Conservation (phyloP, 2,797 vertebrate species). For the Notolepis coatsorum region DNA sequence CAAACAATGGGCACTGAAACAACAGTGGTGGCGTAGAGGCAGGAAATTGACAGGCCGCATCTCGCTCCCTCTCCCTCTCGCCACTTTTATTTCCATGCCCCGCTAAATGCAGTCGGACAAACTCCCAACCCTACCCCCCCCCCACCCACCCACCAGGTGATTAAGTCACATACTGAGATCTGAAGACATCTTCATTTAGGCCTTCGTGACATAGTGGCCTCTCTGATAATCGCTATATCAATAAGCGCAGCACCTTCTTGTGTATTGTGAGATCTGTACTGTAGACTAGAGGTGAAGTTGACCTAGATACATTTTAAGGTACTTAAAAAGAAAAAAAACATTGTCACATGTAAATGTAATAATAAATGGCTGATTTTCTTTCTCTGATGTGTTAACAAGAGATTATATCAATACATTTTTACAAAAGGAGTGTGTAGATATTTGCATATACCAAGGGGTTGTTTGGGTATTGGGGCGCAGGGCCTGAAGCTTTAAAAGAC, state of each 20-base stretch:
- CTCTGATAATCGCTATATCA: constrained; percentile 58
- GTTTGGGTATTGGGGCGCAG: constrained; percentile 33
- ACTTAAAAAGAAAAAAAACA: constrained; percentile 43
- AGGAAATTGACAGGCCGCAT: constrained; percentile 27
- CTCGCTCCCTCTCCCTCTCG: too few relatives aligned
- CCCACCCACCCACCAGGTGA: too few relatives aligned
- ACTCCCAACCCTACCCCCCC: constrained; percentile 41
- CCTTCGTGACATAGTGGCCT: constrained; percentile 68
- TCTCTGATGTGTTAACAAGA: constrained; percentile 62
- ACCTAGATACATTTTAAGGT: constrained; percentile 72
- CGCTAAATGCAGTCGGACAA: constrained; percentile 32
- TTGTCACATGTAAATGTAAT: constrained; percentile 71
- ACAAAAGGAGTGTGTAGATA: constrained; percentile 58
- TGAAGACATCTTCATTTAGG: constrained; percentile 35
- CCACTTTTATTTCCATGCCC: constrained; percentile 28
- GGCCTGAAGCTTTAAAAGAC: constrained; percentile 69
- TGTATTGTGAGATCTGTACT: constrained; percentile 75
- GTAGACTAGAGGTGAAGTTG: constrained; percentile 73
- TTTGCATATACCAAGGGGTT: constrained; percentile 25
- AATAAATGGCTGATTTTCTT: constrained; percentile 65
- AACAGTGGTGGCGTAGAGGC: constrained; percentile 19
- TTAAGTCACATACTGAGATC: background rate
- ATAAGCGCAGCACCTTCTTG: constrained; percentile 64
- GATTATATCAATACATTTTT: constrained; percentile 60
- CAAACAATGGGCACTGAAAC: constrained; percentile 55